These are phyloP conservation scores for Oreochromis grahami DNA, from an alignment of 2,797 vertebrate genomes.

Conservation along the genomic window DNA sequence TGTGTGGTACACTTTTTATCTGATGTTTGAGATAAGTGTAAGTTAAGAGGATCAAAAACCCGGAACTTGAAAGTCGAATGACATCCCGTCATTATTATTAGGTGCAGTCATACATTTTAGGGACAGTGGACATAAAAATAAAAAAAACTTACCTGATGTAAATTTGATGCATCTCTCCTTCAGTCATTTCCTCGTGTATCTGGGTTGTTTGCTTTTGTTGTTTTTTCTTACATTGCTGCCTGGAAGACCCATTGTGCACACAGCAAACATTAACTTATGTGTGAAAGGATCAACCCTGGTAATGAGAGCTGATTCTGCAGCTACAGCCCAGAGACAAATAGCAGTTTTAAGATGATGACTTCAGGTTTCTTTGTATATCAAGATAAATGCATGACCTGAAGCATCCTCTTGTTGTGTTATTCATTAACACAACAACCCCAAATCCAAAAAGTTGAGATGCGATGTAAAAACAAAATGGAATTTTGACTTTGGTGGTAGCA, in stretches of 20 bases:
- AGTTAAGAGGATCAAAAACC: background rate
- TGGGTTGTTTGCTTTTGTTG: background rate
- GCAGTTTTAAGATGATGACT: background rate
- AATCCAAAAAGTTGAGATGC: background rate
- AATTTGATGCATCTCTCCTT: background rate
- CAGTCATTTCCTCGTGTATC: background rate
- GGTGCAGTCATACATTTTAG: background rate
- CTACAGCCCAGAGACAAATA: background rate
- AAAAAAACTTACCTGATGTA: background rate
- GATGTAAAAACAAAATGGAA: background rate
- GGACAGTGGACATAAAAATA: background rate
- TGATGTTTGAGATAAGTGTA: background rate
- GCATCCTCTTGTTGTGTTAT: background rate
- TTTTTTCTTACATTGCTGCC: background rate
- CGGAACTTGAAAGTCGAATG: background rate
- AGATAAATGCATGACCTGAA: background rate
- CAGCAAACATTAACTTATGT: background rate
- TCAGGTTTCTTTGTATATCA: background rate
- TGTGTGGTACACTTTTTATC: background rate
- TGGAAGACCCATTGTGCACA: background rate
- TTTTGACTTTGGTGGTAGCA: background rate
- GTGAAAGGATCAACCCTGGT: background rate
- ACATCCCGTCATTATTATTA: background rate
- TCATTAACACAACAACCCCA: fast-evolving
- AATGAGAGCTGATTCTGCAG: background rate